Base-by-base conservation (phyloP, 1,140 invertebrate genomes). In the Anoplophora glabripennis region DNA sequence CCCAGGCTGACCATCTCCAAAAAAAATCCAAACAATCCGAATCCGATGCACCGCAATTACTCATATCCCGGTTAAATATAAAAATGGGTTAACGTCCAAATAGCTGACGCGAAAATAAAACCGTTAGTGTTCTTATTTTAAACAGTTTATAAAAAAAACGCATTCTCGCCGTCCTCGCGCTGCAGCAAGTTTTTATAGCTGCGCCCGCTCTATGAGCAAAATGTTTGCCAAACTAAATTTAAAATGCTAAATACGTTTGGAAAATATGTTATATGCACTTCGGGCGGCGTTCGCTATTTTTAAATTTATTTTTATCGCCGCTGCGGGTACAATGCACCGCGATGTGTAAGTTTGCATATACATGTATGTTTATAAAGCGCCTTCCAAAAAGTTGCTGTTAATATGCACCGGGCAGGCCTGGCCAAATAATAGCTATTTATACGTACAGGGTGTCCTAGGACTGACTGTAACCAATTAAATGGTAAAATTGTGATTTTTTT, bases 221-320 rank as follows among this genome's bases (percentile, higher is more conserved):
- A 48, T 60, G 58, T 60, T 60, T 54, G 58, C 34, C 54, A 47
- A 61, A 61, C 59, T 61, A 61, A 61, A 61, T 57, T 61, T 61
- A 61, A 61, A 61, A 61, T 57, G 57, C 59, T 57, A 56, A 61
- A 61, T 61, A 57, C 47, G 59, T 61, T 45, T 54, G 11, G 57
- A 57, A 61, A 56, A 49, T 61, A 57, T 61, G 54, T 61, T 61
- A 61, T 61, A 52, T 61, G 59, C 54, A 61, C 46, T 61, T 54
- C 53, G 57, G 57, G 54, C 58, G 38, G 51, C 42, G 40, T 49
- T 53, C 36, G 46, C 47, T 53, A 57, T 57, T 56, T 48, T 51
- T 61, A 57, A 41, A 52, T 57, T 49, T 57, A 56, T 57, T 51
- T 54, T 61, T 57, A 53, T 56, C 58, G 44, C 53, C 52, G 4